Conservation (phyloP, 2,888 invertebrate genomes). For the Pollenia griseotomentosa region DNA sequence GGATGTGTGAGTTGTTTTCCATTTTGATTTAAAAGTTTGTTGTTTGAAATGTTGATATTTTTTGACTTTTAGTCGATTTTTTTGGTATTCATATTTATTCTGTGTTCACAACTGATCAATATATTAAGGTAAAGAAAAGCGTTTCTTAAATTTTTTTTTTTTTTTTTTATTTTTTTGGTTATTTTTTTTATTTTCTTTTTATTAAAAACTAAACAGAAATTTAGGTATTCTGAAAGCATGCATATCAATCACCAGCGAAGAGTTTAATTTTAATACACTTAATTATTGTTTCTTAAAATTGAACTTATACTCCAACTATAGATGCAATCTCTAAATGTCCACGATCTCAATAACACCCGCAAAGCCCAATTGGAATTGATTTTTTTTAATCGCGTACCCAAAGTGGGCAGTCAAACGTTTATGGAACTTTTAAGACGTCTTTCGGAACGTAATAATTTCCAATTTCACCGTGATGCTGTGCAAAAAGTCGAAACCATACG, state of each 20-base stretch:
- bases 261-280: background rate
- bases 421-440: slow-evolving; percentile 93
- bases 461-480: slow-evolving; percentile 93
- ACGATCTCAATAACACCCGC: slow-evolving; percentile 92
- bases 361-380: slow-evolving; percentile 90
- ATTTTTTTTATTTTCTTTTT: no score
- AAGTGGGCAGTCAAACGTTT: slow-evolving; percentile 95
- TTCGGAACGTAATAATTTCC: slow-evolving; percentile 88
- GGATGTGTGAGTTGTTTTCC: no score
- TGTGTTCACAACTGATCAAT: no score
- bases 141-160: no score
- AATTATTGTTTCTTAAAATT: background rate
- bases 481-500: slow-evolving; percentile 95
- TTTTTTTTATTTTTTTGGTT: no score
- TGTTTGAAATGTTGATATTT: no score
- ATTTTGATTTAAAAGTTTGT: no score
- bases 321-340: slow-evolving; percentile 88
- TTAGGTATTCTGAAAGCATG: background rate
- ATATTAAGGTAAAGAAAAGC: no score
- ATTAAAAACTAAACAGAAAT: no score
- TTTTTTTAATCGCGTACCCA: slow-evolving; percentile 96
- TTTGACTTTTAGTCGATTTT: no score
- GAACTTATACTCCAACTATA: slow-evolving; percentile 58
- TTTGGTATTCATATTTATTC: no score
- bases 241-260: slow-evolving; percentile 79